Conservation (phyloP, 2,113 vertebrate genomes). For the Rhipidura dahli region DNA sequence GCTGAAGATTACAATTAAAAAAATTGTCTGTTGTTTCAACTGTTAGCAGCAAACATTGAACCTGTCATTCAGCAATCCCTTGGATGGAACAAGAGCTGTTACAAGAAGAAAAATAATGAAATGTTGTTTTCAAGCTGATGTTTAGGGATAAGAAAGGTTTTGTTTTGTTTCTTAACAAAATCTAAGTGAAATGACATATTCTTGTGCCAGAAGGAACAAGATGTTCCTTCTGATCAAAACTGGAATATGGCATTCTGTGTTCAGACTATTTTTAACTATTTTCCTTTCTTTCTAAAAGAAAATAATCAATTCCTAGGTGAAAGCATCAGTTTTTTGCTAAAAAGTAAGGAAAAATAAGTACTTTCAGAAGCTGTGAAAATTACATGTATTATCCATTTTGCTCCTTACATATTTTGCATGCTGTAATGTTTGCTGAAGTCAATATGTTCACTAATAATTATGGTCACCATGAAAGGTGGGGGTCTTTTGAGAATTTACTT, state of each 20-base stretch:
- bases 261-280: not conserved
- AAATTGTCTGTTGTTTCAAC: not conserved
- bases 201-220: not conserved
- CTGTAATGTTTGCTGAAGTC: not conserved
- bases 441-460: not conserved
- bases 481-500: not conserved
- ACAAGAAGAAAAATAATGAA: conserved; percentile 27
- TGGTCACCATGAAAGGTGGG: not conserved
- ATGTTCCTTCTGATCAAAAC: not conserved
- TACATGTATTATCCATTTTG: not conserved
- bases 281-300: not conserved
- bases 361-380: not conserved
- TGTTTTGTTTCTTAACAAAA: not conserved
- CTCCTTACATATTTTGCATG: not conserved
- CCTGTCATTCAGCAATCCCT: not conserved
- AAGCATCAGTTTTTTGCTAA: not conserved
- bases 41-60: not conserved
- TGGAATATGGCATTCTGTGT: not conserved
- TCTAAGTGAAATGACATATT: not conserved
- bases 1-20: not conserved
- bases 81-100: not conserved
- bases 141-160: not conserved
- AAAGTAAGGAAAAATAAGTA: not conserved
- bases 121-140: not conserved
- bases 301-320: not conserved